Conservation (phyloP, 2,888 invertebrate genomes). For the Julus scanicus region DNA sequence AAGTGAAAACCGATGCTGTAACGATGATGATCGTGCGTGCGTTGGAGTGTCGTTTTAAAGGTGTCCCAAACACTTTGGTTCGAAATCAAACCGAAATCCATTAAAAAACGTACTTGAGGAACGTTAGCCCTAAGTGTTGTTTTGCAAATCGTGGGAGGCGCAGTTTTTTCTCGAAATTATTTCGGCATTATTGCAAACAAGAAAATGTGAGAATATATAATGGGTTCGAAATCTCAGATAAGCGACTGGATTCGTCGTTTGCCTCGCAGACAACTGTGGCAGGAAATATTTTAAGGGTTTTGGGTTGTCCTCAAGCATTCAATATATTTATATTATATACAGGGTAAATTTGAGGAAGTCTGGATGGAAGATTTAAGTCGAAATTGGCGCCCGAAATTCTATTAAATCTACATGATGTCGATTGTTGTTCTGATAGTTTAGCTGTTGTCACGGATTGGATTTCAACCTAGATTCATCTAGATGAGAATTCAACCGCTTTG, state of each 20-base stretch:
- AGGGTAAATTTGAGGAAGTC: not conserved
- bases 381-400: too few relatives aligned
- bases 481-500: too few relatives aligned
- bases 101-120: not conserved
- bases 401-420: too few relatives aligned
- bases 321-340: too few relatives aligned
- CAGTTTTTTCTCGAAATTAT: not conserved
- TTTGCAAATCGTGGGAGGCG: not conserved
- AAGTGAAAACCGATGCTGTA: constrained; percentile 36
- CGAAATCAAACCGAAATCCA: not conserved
- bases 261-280: not conserved
- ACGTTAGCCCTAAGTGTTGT: not conserved
- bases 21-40: not conserved
- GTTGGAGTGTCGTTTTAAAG: not conserved
- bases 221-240: not conserved
- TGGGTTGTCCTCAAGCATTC: not conserved
- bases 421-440: too few relatives aligned
- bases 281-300: not conserved
- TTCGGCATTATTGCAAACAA: not conserved
- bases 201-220: constrained; percentile 16
- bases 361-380: too few relatives aligned
- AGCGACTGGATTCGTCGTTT: not conserved
- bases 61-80: constrained; percentile 6
- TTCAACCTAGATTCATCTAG: too few relatives aligned
- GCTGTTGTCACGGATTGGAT: too few relatives aligned